These are phyloP conservation scores for Maniola hyperantus DNA, from an alignment of 2,888 invertebrate species.

Conservation along the genomic window DNA sequence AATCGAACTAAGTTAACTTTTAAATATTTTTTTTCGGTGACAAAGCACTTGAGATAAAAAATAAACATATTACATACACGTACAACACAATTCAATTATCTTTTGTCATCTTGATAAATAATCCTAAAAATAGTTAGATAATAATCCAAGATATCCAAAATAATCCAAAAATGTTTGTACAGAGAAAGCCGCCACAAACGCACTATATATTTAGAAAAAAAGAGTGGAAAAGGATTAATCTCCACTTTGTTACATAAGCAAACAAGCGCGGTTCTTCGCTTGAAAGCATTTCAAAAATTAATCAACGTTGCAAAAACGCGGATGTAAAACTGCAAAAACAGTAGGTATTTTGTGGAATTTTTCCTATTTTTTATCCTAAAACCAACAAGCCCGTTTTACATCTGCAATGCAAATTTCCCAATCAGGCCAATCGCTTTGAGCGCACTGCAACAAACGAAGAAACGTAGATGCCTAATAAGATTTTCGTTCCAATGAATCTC, in stretches of 20 bases:
- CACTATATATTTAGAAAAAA: not conserved
- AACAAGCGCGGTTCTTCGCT: not conserved
- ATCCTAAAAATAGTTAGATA: too few species aligned
- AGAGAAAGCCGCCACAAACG: too few species aligned
- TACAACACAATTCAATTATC: too few species aligned
- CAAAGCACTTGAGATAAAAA: too few species aligned
- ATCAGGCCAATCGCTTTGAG: constrained; percentile 35
- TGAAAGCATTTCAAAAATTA: not conserved
- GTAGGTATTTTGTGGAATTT: not conserved
- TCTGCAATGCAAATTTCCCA: constrained; percentile 34
- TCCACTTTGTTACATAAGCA: not conserved
- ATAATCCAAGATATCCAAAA: too few species aligned
- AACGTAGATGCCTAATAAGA: constrained; percentile 16
- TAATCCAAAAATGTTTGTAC: too few species aligned
- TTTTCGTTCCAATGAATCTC: constrained; percentile 2
- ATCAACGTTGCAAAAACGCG: not conserved
- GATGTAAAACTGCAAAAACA: not conserved
- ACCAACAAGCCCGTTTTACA: constrained; percentile 17
- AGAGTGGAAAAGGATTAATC: not conserved
- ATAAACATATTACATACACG: too few species aligned
- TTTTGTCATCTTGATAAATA: too few species aligned
- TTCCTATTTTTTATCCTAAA: not conserved
- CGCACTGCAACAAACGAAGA: constrained; percentile 17
- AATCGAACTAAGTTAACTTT: too few species aligned
- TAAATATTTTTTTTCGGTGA: too few species aligned